Evolutionary conservation across 1,140 invertebrate species (phyloP).

Genomic region (Brachionus sp.): DNA sequence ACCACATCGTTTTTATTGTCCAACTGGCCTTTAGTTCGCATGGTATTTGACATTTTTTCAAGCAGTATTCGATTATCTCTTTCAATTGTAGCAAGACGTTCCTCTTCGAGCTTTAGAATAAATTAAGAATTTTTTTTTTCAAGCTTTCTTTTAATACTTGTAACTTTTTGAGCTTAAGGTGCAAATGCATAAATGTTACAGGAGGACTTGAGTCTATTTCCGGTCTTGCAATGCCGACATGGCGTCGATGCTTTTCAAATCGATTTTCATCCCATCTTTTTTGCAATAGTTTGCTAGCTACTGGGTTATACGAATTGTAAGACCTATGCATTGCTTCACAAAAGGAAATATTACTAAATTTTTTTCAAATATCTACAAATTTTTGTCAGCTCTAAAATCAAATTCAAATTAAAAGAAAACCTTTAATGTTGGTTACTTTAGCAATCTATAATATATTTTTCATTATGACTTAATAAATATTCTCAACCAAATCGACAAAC

Average conservation of each 20-base stretch:
- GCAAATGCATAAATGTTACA: conserved; percentile 59
- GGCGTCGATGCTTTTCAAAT: conserved; percentile 54
- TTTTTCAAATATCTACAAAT: background rate
- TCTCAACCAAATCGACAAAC: conserved; percentile 31
- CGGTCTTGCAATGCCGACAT: conserved; percentile 49
- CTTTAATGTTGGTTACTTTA: conserved; percentile 18
- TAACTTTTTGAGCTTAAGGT: conserved; percentile 59
- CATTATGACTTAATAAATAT: conserved; percentile 24
- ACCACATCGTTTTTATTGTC: conserved; percentile 57
- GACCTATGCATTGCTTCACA: conserved; percentile 53
- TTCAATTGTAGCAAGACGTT: conserved; percentile 57
- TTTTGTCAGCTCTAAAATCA: background rate
- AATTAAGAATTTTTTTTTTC: background rate
- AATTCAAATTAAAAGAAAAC: conserved; percentile 10
- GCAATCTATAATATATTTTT: conserved; percentile 13
- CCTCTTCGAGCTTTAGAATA: conserved; percentile 55
- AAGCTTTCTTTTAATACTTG: conserved; percentile 51
- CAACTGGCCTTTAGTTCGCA: conserved; percentile 55
- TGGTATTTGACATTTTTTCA: conserved; percentile 59
- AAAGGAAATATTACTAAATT: background rate
- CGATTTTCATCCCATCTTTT: conserved; percentile 56
- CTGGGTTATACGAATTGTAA: conserved; percentile 55
- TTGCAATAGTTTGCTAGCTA: conserved; percentile 56
- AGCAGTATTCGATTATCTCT: conserved; percentile 57
- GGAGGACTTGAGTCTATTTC: conserved; percentile 58